A percentile compares a stretch with the other conserved stretches of the same genome.
phyloP scores from a whole-genome alignment of 2,113 vertebrate species.

The Ailuropoda melanoleuca region DNA sequence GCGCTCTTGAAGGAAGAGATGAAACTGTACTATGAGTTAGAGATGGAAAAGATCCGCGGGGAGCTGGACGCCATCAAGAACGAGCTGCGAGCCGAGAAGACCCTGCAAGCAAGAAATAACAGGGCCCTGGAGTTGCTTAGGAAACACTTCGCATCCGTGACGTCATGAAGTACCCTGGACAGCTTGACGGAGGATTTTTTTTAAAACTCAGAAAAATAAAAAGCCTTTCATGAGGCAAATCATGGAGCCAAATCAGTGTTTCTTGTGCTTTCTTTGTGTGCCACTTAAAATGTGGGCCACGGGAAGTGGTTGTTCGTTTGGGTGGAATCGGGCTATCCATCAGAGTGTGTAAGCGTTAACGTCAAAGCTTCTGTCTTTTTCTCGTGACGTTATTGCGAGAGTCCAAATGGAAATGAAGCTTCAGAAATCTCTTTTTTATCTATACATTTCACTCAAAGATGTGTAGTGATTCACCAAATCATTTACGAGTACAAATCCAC shows the following conservation, averaged over 20 bases:
- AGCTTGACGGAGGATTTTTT: neutral
- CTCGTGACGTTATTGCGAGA: neutral
- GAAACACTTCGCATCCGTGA: slow-evolving; percentile 1
- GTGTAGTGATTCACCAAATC: slow-evolving; percentile 6
- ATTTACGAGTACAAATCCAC: slow-evolving; percentile 17
- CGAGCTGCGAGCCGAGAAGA: slow-evolving; percentile 70
- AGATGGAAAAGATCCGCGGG: slow-evolving; percentile 60
- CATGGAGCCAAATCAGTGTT: slow-evolving; percentile 50
- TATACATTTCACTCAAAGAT: slow-evolving; percentile 3
- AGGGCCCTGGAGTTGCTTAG: slow-evolving; percentile 64
- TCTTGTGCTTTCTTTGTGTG: slow-evolving; percentile 35
- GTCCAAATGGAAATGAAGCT: slow-evolving; percentile 18
- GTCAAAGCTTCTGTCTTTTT: slow-evolving; percentile 47
- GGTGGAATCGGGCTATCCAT: neutral
- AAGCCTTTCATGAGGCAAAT: slow-evolving; percentile 39
- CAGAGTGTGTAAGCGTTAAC: neutral
- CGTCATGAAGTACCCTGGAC: neutral
- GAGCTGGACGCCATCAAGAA: slow-evolving; percentile 49
- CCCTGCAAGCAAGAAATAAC: slow-evolving; percentile 35
- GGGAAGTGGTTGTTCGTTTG: slow-evolving; percentile 25
- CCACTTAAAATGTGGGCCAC: neutral
- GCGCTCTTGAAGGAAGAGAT: slow-evolving; percentile 40
- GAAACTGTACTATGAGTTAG: neutral
- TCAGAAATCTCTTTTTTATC: neutral
- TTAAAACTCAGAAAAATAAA: neutral